Base-by-base conservation (phyloP, 2,888 invertebrate genomes). In the Hyposoter didymator region DNA sequence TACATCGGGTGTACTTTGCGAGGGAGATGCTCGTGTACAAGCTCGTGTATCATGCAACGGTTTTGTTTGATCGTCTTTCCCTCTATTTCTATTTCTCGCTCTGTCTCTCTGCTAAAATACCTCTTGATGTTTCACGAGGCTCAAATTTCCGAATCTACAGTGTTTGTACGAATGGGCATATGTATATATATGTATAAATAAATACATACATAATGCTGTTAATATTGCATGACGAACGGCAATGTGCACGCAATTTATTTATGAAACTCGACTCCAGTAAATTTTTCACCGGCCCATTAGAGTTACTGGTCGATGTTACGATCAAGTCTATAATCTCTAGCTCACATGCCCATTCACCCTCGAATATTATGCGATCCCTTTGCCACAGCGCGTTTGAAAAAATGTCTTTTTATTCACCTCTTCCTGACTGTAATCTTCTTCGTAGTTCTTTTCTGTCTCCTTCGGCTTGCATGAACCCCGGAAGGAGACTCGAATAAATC, bases 241-340 rank as follows among this genome's bases (percentile, higher is more conserved):
- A 84, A 88, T 88, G 88, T 88, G 88, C 88, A 88, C 88, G 86
- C 83, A 86, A 87, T 87, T 87, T 70, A 83, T 86, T 86, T 84
- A 74, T 72, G 78, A 84, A 81, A 86, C 81, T 70, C 62, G 81
- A 86, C 52, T 78, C 72, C 47, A 70, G 74, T 85, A 67, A 78
- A 86, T 83, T 85, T 85, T 72, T 80, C 67, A 49, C 70, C 55
- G 43, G 19, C 19, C 28, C 39, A 22, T 79, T 73, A 80, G 55
- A 52, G 45, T 80, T 55, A 70, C 67, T 14, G 72, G 67, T 82
- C 85, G 75, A 64, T 32, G 73, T 49, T 67, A 39, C 47, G 7
- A 47, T 75, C 62, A 49, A 75, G 73, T 62, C 49, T 52, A 73
- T 67, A 79, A 80, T 5, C 59, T 28, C 28, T 39, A 43, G 59